Evolutionary conservation across 2,797 vertebrate genomes (phyloP).

Genomic region (Botia almorhae): DNA sequence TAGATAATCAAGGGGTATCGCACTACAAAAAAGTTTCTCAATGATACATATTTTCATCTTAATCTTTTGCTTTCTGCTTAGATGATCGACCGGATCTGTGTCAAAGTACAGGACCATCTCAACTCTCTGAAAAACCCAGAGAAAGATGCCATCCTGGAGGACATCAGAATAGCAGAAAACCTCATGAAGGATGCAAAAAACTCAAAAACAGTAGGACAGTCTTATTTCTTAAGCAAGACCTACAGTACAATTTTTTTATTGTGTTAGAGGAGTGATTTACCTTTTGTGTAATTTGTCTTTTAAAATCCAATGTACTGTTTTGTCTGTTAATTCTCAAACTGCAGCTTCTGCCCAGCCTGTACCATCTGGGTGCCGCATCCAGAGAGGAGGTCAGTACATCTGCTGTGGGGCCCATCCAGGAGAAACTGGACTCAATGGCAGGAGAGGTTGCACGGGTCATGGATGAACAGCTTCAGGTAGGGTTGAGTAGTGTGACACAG

Average conservation of each 20-base stretch:
- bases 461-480: conserved; percentile 94
- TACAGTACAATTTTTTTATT: neutral
- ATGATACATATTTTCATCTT: neutral
- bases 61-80: conserved; percentile 62
- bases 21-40: no score
- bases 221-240: neutral
- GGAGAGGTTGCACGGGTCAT: conserved; percentile 94
- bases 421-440: conserved; percentile 95
- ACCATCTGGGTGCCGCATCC: conserved; percentile 87
- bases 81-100: conserved; percentile 98
- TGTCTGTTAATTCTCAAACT: conserved; percentile 10
- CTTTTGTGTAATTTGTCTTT: neutral
- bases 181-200: conserved; percentile 95
- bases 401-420: conserved; percentile 88
- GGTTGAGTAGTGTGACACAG: neutral
- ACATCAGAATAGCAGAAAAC: conserved; percentile 89
- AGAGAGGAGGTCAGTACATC: conserved; percentile 84
- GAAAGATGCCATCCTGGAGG: conserved; percentile 86
- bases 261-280: neutral
- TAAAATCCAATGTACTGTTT: neutral
- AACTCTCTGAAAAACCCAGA: conserved; percentile 92
- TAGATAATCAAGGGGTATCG: neutral
- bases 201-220: conserved; percentile 89
- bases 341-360: conserved; percentile 93
- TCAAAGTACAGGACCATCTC: conserved; percentile 97